Evolutionary conservation across 2,797 vertebrate genomes (phyloP), one percentile per base, ranked within the genome.

Genomic region (Acipenser ruthenus): DNA sequence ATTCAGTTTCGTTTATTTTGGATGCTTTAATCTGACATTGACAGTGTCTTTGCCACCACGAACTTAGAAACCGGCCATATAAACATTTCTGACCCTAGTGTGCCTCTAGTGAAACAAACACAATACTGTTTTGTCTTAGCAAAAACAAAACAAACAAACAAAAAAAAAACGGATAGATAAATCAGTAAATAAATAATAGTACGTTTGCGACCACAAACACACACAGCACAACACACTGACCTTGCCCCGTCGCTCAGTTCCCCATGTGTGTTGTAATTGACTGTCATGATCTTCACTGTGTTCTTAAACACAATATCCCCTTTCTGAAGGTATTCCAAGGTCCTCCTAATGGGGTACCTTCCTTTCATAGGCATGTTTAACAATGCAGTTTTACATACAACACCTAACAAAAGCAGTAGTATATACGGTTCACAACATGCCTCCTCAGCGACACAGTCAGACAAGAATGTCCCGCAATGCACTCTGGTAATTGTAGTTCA

Each of bases 341-440:
- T 99, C 74, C 96, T 90, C 72, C 93, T 83, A 56, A 99, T 88
- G 4, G 96, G 93, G 73, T 93, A 98, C 0, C 89, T 79, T 6
- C 96, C 96, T 62, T 98, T 99, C 96, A 99, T 98, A 8, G 89
- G 87, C 96, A 98, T 96, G 65, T 69, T 80, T 77, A 47, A 71
- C 13, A 6, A 4, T 3, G 8, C 6, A 63, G 23, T 15, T 55
- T 48, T 47, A 53, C 6, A 23, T 55, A 12, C 1, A 53, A 8
- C 37, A 63, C 23, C 7, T 47, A 47, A 4, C 6, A 58, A 58
- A 58, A 10, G 9, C 55, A 4, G 8, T 58, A 11, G 11, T 50
- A 63, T 15, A 60, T 49, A 47, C 49, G 47, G 2, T 7, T 47
- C 62, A 63, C 47, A 5, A 47, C 18, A 47, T 63, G 62, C 23